phyloP scores from a whole-genome alignment of 2,888 invertebrate genomes.

The Pecten maximus region DNA sequence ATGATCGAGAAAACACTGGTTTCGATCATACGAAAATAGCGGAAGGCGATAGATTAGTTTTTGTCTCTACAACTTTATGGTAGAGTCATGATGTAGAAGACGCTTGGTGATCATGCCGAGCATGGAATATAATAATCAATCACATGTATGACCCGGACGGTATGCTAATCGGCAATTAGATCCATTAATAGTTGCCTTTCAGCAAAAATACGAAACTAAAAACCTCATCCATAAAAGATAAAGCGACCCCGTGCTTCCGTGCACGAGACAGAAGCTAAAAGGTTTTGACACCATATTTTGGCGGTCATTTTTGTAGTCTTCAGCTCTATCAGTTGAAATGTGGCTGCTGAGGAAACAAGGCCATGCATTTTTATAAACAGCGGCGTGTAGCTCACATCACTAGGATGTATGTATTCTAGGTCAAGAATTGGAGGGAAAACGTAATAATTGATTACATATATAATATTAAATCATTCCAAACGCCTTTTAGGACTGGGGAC shows the following conservation, averaged over 20 bases:
- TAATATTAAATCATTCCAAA: too few relatives aligned
- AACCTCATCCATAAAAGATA: slow-evolving; percentile 33
- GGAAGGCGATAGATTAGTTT: slow-evolving; percentile 23
- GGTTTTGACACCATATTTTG: slow-evolving; percentile 35
- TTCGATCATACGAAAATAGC: slow-evolving; percentile 30
- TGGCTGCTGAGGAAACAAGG: neutral
- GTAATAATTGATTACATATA: neutral
- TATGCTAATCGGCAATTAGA: slow-evolving; percentile 20
- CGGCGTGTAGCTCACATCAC: too few relatives aligned
- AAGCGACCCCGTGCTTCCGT: slow-evolving; percentile 9
- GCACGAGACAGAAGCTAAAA: slow-evolving; percentile 33
- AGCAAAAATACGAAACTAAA: slow-evolving; percentile 35
- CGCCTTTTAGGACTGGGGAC: too few relatives aligned
- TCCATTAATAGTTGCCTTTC: slow-evolving; percentile 33
- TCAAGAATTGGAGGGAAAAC: neutral
- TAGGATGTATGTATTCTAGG: too few relatives aligned
- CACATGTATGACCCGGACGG: slow-evolving; percentile 14
- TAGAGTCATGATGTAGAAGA: neutral
- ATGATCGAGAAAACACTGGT: slow-evolving; percentile 13
- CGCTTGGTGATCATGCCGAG: slow-evolving; percentile 33
- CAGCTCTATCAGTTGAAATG: neutral
- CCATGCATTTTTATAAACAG: neutral
- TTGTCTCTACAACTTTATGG: slow-evolving; percentile 20
- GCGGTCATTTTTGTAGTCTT: neutral
- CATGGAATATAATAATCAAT: slow-evolving; percentile 24